Conservation (phyloP, 2,888 invertebrate species). For the Ichneumoninae sp. region DNA sequence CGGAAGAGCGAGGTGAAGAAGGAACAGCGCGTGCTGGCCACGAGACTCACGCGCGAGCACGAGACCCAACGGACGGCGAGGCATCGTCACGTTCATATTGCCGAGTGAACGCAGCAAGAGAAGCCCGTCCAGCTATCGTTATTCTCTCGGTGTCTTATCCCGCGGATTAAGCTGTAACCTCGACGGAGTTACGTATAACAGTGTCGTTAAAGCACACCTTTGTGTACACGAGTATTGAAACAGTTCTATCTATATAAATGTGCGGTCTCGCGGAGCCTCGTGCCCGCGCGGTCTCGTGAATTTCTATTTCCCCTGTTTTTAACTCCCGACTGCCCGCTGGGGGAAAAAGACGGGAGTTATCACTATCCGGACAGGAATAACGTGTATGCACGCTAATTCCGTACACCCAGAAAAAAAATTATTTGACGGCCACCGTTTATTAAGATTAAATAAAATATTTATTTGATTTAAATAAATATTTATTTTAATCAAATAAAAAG, state of each 20-base stretch:
- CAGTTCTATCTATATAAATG: neutral
- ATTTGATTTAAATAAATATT: too few species aligned
- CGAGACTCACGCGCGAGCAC: constrained; percentile 41
- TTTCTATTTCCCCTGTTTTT: neutral
- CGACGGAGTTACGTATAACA: constrained; percentile 39
- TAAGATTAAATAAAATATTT: too few species aligned
- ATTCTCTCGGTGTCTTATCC: constrained; percentile 60
- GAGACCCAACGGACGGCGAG: constrained; percentile 27
- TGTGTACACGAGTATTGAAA: neutral
- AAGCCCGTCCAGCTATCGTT: constrained; percentile 62
- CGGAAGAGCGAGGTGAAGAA: neutral
- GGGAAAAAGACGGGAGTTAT: too few species aligned
- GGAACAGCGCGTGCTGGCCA: constrained; percentile 33
- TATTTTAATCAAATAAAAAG: too few species aligned
- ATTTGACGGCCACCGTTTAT: too few species aligned
- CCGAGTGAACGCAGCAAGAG: constrained; percentile 30
- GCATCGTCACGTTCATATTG: constrained; percentile 39
- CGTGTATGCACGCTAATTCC: neutral
- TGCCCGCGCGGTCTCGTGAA: neutral
- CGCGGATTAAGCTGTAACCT: constrained; percentile 46
- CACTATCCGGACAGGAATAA: neutral
- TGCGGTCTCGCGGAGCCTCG: neutral
- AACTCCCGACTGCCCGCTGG: too few species aligned
- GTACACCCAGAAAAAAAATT: neutral
- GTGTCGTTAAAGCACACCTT: constrained; percentile 20